A percentile compares a stretch with the other conserved stretches of the same genome.
These are phyloP conservation scores for Caprella mutica DNA, from an alignment of 2,888 invertebrate genomes.

Conservation along the genomic window DNA sequence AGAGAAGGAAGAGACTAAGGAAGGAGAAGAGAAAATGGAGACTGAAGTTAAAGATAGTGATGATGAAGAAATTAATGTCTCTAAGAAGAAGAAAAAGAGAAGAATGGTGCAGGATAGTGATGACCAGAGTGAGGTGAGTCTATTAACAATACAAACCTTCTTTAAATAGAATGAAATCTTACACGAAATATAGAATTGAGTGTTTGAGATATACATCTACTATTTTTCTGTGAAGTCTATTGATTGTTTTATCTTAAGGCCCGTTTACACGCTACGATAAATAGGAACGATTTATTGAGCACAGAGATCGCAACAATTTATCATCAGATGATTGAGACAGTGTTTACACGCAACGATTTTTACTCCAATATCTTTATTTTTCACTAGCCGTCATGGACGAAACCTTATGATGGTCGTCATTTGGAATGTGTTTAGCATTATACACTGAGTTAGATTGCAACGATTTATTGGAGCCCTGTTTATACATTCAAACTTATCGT, in stretches of 20 bases:
- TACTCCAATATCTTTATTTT: no score
- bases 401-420: no score
- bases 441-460: no score
- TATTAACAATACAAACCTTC: background rate
- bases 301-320: no score
- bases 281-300: no score
- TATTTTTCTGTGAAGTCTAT: background rate
- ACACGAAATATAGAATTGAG: background rate
- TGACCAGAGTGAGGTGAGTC: conserved; percentile 7
- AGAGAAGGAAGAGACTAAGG: conserved; percentile 16
- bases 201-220: background rate
- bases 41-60: conserved; percentile 7
- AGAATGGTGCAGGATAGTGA: conserved; percentile 17
- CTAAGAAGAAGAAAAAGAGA: conserved; percentile 25
- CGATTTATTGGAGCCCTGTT: background rate
- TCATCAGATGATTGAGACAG: no score
- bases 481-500: background rate
- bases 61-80: conserved; percentile 22
- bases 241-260: background rate
- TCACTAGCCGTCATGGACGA: no score
- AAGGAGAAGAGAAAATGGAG: conserved; percentile 9
- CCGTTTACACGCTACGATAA: no score
- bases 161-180: background rate
- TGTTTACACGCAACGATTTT: no score
- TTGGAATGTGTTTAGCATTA: no score